Conservation (phyloP, 64 coral and sea anemone genomes). For the Montipora efflorescens region DNA sequence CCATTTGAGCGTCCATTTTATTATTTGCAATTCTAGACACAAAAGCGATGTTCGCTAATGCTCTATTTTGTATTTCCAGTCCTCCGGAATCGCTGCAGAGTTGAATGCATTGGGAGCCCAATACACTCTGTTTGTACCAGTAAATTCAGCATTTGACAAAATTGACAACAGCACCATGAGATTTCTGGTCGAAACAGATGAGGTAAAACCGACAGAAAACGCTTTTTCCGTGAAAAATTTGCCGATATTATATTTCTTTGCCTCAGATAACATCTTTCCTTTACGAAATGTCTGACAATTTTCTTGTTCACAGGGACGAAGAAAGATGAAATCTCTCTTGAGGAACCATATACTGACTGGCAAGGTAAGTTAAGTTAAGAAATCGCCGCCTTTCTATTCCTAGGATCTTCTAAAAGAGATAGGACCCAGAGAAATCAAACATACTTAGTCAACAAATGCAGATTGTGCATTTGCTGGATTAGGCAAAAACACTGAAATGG, state of each 20-base stretch:
- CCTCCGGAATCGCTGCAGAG: conserved; percentile 36
- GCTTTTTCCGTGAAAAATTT: not conserved
- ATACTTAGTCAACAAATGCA: too few species aligned
- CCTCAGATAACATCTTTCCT: not conserved
- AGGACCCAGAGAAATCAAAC: too few species aligned
- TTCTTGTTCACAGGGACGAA: conserved; percentile 60
- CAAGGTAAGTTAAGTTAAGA: conserved; percentile 44
- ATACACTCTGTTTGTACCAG: conserved; percentile 43
- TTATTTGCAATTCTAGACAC: too few species aligned
- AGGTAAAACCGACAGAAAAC: not conserved
- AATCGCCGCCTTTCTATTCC: not conserved
- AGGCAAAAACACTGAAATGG: too few species aligned
- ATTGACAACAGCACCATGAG: conserved; percentile 57
- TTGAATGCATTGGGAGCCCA: conserved; percentile 23
- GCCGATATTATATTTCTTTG: too few species aligned
- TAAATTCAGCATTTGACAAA: conserved; percentile 41
- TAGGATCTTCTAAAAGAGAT: too few species aligned
- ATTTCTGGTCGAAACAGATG: conserved; percentile 34
- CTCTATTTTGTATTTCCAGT: not conserved
- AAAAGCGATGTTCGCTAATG: too few species aligned
- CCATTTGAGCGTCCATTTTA: not conserved
- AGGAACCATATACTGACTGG: conserved; percentile 82
- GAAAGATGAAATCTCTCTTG: conserved; percentile 71
- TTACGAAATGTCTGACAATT: not conserved
- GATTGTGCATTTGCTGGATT: too few species aligned